These are phyloP conservation scores for Chelonus insularis DNA, from an alignment of 1,140 invertebrate species.

Conservation along the genomic window DNA sequence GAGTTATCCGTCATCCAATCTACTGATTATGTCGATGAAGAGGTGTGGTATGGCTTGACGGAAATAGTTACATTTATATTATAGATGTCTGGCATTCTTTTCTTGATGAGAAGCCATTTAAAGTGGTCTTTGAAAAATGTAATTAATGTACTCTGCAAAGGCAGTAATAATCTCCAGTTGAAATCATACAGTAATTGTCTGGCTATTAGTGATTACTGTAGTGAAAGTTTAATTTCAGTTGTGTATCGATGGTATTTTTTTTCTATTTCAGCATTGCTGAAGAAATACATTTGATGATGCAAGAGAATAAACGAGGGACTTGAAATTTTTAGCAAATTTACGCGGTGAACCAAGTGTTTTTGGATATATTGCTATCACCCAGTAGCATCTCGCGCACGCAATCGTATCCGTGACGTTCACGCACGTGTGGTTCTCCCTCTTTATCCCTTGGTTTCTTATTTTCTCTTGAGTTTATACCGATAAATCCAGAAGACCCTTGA, in stretches of 20 bases:
- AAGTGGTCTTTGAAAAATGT: not conserved
- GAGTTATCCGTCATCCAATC: not conserved
- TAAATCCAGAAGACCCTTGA: not conserved
- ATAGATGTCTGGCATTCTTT: not conserved
- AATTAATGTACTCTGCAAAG: not conserved
- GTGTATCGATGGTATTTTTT: no score
- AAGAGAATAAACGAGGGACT: no score
- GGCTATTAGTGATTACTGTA: no score
- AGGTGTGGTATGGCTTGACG: not conserved
- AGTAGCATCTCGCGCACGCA: constrained; percentile 11
- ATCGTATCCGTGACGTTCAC: constrained; percentile 4
- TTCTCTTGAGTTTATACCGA: not conserved
- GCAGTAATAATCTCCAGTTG: not conserved
- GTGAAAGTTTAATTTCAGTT: no score
- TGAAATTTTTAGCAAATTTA: not conserved
- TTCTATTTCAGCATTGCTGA: no score
- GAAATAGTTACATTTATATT: not conserved
- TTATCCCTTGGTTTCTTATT: constrained; percentile 12
- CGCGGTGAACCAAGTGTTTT: not conserved
- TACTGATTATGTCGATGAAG: not conserved
- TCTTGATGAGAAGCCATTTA: constrained; percentile 1
- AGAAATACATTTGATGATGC: no score
- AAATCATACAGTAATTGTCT: not conserved
- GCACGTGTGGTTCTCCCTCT: constrained; percentile 10
- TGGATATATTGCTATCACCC: not conserved